Evolutionary conservation across 2,888 invertebrate species (phyloP), one percentile per base, ranked within the genome.

Genomic region (Incurvaria masculella): DNA sequence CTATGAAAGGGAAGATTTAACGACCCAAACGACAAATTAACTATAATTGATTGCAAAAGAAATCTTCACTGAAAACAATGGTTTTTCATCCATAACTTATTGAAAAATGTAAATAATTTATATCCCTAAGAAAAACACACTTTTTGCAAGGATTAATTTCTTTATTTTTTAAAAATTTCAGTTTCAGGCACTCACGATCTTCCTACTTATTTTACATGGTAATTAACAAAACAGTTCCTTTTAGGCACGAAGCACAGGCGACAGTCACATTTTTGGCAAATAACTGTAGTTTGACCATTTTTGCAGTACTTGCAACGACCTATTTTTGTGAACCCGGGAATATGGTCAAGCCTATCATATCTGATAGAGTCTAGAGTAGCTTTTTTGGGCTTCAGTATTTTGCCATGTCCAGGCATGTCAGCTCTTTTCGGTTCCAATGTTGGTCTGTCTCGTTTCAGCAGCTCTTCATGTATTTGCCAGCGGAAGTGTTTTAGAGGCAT

Each of bases 401-500:
- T n/a, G 33, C 14, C 33, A 14, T 14, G 11, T 33, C 8, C 33
- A 33, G 33, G 33, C 33, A 8, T 33, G 33, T 14, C 33, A 23
- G 33, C 14, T n/a, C 10, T 23, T 10, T 14, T 33, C 33, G 33
- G 33, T 33, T 33, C 14, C 14, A 14, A 23, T 33, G 14, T 33
- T 8, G 33, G 8, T 33, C 14, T 33, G 33, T 3, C 14, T 14
- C 33, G 8, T 33, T 33, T 33, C 33, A n/a, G 14, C 11, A 33
- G 33, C 14, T 8, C 33, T 33, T 33, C 11, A 33, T 14, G 14
- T 21, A 49, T n/a, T 44, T 46, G 26, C 18, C 26, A 49, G 40
- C 49, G 38, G 33, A 44, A 46, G 4, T 19, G 26, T 46, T 49
- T 46, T 17, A 49, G 45, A 42, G 49, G 27, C 17, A 49, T 8